Percentiles rank a stretch among this genome's conserved stretches.
phyloP scores from a whole-genome alignment of 2,888 invertebrate species.

The Campoletis raptor region DNA sequence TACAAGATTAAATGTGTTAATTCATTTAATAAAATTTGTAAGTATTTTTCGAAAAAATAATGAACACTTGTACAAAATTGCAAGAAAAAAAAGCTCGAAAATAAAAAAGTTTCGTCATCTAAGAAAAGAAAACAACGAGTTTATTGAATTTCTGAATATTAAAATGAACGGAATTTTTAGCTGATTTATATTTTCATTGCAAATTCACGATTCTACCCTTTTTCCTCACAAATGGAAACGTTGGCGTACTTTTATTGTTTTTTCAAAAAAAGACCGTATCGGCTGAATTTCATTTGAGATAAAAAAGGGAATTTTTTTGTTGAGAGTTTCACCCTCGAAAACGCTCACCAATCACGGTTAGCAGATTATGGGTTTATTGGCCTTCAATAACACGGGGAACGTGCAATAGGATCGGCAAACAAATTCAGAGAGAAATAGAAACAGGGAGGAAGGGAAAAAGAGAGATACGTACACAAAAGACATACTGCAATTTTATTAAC shows the following conservation, averaged over 20 bases:
- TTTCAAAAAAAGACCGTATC: slow-evolving; percentile 11
- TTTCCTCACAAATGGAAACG: neutral
- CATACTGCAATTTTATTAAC: slow-evolving; percentile 70
- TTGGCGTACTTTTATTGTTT: neutral
- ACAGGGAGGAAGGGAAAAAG: neutral
- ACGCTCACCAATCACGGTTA: slow-evolving; percentile 44
- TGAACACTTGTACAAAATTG: too few species aligned
- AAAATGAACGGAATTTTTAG: neutral
- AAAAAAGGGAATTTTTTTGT: slow-evolving; percentile 22
- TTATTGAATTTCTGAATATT: neutral
- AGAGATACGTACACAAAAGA: slow-evolving; percentile 18
- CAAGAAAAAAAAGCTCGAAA: too few species aligned
- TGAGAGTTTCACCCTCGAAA: slow-evolving; percentile 39
- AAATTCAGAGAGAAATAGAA: slow-evolving; percentile 44
- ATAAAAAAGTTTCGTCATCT: too few species aligned
- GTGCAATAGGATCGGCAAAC: slow-evolving; percentile 72
- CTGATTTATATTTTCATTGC: neutral
- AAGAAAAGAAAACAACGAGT: neutral
- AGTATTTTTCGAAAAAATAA: too few species aligned
- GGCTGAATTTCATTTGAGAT: slow-evolving; percentile 8
- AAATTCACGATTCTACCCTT: neutral
- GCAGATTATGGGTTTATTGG: slow-evolving; percentile 73
- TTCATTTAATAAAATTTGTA: too few species aligned
- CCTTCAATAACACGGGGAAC: slow-evolving; percentile 65
- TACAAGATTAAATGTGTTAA: too few species aligned